phyloP scores from a whole-genome alignment of 2,888 invertebrate genomes.

The Sipha maydis region DNA sequence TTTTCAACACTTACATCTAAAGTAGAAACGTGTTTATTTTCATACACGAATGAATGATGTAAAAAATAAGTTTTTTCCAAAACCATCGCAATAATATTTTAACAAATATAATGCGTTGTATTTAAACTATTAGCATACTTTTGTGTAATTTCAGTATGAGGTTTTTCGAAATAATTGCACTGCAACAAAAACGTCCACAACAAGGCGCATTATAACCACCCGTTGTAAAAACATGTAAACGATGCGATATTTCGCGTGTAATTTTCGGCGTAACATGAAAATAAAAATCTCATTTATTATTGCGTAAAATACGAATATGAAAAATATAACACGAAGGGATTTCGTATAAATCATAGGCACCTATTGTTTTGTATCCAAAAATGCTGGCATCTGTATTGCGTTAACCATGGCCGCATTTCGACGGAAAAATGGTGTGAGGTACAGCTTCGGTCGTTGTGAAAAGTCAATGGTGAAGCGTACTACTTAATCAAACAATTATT shows the following conservation, averaged over 20 bases:
- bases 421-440: not conserved
- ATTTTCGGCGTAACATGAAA: not conserved
- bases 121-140: too few relatives aligned
- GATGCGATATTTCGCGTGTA: not conserved
- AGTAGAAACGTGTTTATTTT: too few relatives aligned
- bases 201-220: not conserved
- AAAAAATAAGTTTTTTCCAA: too few relatives aligned
- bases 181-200: not conserved
- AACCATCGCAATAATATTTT: too few relatives aligned
- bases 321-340: slow-evolving; percentile 3
- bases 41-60: too few relatives aligned
- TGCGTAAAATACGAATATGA: not conserved
- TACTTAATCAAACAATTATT: slow-evolving; percentile 5
- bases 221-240: not conserved
- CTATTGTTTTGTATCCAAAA: slow-evolving; percentile 27
- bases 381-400: slow-evolving; percentile 1
- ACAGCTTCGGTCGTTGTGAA: not conserved
- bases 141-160: too few relatives aligned
- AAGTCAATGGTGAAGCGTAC: slow-evolving; percentile 4
- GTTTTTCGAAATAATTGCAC: too few relatives aligned
- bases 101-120: too few relatives aligned
- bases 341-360: slow-evolving; percentile 24
- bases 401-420: not conserved
- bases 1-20: too few relatives aligned
- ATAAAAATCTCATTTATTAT: slow-evolving; percentile 1